Evolutionary conservation across 2,888 invertebrate species (phyloP).

Genomic region (Tipula unca): DNA sequence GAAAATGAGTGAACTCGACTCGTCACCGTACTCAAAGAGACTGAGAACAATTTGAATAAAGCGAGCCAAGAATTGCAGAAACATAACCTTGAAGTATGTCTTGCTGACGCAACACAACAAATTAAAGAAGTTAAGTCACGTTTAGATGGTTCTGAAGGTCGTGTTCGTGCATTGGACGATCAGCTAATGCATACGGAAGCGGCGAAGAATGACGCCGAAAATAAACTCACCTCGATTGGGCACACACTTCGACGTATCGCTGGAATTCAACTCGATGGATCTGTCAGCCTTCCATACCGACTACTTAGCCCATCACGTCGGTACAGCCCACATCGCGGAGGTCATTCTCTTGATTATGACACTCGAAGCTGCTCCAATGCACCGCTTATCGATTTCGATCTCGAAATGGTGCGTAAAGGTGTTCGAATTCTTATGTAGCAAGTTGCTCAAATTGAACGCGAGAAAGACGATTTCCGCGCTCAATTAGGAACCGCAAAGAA

Average conservation of each 20-base stretch:
- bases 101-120: constrained; percentile 85
- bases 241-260: constrained; percentile 79
- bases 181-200: constrained; percentile 70
- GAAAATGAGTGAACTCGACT: constrained; percentile 70
- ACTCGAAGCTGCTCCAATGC: constrained; percentile 46
- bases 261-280: constrained; percentile 78
- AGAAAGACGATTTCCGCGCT: constrained; percentile 77
- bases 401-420: constrained; percentile 82
- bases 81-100: constrained; percentile 83
- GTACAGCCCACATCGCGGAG: constrained; percentile 66
- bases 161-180: constrained; percentile 76
- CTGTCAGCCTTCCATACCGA: constrained; percentile 59
- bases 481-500: constrained; percentile 66
- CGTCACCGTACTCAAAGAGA: constrained; percentile 57
- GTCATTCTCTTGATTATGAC: constrained; percentile 48
- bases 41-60: constrained; percentile 64
- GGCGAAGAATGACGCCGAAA: constrained; percentile 73
- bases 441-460: constrained; percentile 84
- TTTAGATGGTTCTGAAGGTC: constrained; percentile 73
- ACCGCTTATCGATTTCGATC: constrained; percentile 74
- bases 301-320: constrained; percentile 68
- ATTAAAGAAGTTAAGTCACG: constrained; percentile 83
- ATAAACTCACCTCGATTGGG: constrained; percentile 76
- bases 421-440: constrained; percentile 87
- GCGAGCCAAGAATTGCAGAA: constrained; percentile 70